A percentile compares a stretch with the other conserved stretches of the same genome.
These are phyloP conservation scores for Meleagris gallopavo DNA, from an alignment of 2,113 vertebrate genomes.

Conservation along the genomic window DNA sequence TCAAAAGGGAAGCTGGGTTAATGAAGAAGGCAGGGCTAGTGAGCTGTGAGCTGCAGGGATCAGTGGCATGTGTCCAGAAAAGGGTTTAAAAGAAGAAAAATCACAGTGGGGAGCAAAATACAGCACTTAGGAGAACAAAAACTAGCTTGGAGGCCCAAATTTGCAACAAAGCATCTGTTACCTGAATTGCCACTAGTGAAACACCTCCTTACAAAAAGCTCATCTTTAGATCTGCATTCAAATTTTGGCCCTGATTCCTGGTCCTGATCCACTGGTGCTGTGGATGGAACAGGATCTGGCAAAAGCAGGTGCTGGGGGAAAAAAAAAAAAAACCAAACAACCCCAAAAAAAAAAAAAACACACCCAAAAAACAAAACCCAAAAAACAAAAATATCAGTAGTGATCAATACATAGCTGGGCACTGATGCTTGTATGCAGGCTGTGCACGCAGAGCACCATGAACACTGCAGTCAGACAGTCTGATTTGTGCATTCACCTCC, in stretches of 20 bases:
- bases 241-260: not conserved
- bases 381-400: not conserved
- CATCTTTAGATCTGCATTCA: not conserved
- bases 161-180: not conserved
- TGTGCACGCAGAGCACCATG: not conserved
- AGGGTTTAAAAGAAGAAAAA: not conserved
- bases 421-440: not conserved
- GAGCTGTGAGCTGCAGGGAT: not conserved
- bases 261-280: not conserved
- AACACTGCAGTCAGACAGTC: not conserved
- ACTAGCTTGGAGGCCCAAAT: not conserved
- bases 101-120: not conserved
- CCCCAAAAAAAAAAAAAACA: not conserved
- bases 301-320: not conserved
- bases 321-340: not conserved
- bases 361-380: no score
- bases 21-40: not conserved
- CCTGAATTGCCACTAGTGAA: not conserved
- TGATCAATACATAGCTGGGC: not conserved
- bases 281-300: not conserved
- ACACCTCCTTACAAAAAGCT: not conserved
- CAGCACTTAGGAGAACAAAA: not conserved
- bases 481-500: not conserved
- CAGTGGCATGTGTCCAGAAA: not conserved
- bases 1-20: not conserved